Base-by-base conservation (phyloP, 2,797 vertebrate genomes). In the Dallia pectoralis region DNA sequence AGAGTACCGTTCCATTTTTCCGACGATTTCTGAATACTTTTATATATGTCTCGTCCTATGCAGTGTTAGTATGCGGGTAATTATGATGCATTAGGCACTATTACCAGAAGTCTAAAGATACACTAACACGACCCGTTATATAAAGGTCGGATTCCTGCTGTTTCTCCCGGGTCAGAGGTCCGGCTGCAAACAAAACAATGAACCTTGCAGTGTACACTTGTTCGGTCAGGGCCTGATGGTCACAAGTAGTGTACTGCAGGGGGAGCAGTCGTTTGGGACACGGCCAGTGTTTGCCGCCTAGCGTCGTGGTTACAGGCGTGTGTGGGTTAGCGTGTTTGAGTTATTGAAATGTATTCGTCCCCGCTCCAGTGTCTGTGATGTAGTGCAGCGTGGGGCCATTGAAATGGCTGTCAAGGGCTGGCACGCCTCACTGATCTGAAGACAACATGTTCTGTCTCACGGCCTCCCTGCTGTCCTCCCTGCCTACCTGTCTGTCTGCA, bases 401-500 rank as follows among this genome's bases (percentile, higher is more conserved):
- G 69, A 67, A 69, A 72, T 68, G 53, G 69, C 74, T 91, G 91
- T 92, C 88, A 86, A 85, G 82, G 89, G 82, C 85, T 83, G 84
- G 86, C 87, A 91, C 81, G 91, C 92, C 88, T 91, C 89, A 90
- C 77, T 89, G 89, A 93, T 85, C 91, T 74, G 83, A 91, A 89
- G 86, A 91, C 86, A 81, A 91, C 86, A 91, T 93, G 92, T 93
- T 92, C 91, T 92, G 89, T 91, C 86, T 91, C 83, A 85, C 84
- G 91, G 90, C 84, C 89, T 90, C 82, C 89, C 53, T 25, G 53
- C 53, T 44, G 40, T 44, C 40, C 40, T 3, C 9, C 40, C 14
- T 12, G 9, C 9, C 11, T 44, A 44, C 40, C 40, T 44, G 40
- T 44, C 40, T 44, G 40, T 44, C 1, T 44, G 40, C n/a, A n/a